A percentile compares a stretch with the other conserved stretches of the same genome.
phyloP scores from a whole-genome alignment of 2,888 invertebrate species.

The Ichneumon xanthorius region DNA sequence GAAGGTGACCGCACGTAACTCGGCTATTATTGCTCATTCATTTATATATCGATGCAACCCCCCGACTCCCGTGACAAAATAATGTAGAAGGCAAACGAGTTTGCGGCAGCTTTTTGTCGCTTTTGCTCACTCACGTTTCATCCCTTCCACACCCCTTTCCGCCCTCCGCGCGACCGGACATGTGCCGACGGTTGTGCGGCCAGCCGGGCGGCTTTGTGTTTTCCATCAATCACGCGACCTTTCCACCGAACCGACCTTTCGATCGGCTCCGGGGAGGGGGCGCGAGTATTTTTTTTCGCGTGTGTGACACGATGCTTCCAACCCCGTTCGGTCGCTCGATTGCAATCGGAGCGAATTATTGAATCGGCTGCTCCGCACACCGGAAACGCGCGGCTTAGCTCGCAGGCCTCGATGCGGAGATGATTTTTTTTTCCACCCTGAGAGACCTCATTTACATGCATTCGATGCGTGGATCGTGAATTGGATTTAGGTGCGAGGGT shows the following conservation, averaged over 20 bases:
- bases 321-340: slow-evolving; percentile 73
- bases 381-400: slow-evolving; percentile 40
- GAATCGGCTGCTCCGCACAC: slow-evolving; percentile 72
- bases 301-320: slow-evolving; percentile 73
- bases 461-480: not conserved
- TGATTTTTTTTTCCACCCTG: not conserved
- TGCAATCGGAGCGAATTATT: slow-evolving; percentile 83
- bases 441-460: slow-evolving; percentile 10
- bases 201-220: slow-evolving; percentile 78
- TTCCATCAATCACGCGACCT: slow-evolving; percentile 84
- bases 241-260: slow-evolving; percentile 78
- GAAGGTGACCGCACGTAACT: slow-evolving; percentile 60
- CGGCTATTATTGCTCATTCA: slow-evolving; percentile 65
- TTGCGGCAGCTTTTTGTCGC: slow-evolving; percentile 76
- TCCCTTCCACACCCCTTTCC: slow-evolving; percentile 70
- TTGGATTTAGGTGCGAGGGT: not conserved
- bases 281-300: slow-evolving; percentile 63
- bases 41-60: slow-evolving; percentile 58
- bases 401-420: slow-evolving; percentile 13
- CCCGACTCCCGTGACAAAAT: slow-evolving; percentile 24
- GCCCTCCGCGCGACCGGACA: slow-evolving; percentile 43
- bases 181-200: slow-evolving; percentile 69
- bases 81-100: slow-evolving; percentile 56
- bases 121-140: slow-evolving; percentile 67
- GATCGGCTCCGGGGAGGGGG: slow-evolving; percentile 75